Evolutionary conservation across 2,797 vertebrate genomes (phyloP).

Genomic region (Rhinichthys osculus): DNA sequence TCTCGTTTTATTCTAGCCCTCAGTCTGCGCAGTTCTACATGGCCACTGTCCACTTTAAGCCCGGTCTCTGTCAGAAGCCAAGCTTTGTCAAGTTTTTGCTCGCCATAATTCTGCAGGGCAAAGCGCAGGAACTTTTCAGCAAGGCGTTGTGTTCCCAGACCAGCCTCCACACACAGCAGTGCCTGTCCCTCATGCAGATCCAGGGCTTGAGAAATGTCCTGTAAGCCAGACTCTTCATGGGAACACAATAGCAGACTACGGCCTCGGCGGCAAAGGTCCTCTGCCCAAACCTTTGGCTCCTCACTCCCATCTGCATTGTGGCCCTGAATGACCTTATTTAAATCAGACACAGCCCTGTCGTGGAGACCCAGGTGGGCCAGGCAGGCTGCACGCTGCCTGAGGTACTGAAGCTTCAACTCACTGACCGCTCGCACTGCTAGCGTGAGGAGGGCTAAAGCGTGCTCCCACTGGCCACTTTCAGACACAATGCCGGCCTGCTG

Average conservation of each 20-base stretch:
- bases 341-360: constrained; percentile 78
- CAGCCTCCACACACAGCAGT: constrained; percentile 72
- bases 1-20: constrained; percentile 83
- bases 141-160: constrained; percentile 73
- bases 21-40: constrained; percentile 83
- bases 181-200: constrained; percentile 76
- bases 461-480: constrained; percentile 68
- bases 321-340: constrained; percentile 81
- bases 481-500: constrained; percentile 80
- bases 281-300: constrained; percentile 66
- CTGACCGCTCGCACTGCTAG: constrained; percentile 80
- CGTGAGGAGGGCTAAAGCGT: constrained; percentile 81
- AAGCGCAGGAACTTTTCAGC: constrained; percentile 76
- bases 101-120: constrained; percentile 78
- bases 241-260: constrained; percentile 77
- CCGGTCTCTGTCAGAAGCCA: constrained; percentile 84
- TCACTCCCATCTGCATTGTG: constrained; percentile 54
- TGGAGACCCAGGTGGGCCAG: constrained; percentile 79
- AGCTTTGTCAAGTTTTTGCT: constrained; percentile 77
- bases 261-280: constrained; percentile 86
- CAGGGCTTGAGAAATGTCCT: constrained; percentile 84
- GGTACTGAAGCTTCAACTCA: constrained; percentile 70
- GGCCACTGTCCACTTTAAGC: constrained; percentile 79
- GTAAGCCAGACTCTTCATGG: constrained; percentile 77
- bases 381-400: constrained; percentile 84